Base-by-base conservation (phyloP, 1,140 invertebrate genomes). In the Teleopsis dalmanni region DNA sequence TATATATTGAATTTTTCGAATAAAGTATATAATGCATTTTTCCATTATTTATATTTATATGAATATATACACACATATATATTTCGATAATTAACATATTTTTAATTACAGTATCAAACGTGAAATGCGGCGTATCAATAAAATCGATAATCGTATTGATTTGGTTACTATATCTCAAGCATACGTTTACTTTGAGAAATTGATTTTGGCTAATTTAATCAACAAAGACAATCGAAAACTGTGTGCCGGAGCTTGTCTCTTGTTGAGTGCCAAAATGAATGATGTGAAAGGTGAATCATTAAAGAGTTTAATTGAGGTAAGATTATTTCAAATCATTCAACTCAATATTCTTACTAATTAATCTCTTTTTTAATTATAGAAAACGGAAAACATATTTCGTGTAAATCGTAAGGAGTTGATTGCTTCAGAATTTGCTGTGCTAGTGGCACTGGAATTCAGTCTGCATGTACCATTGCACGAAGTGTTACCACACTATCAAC, bases 131-230 rank as follows among this genome's bases (percentile, higher is more conserved):
- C 89, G 91, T 75, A 95, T 97, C 51, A 89, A 88, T 3, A 90
- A 90, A 72, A 76, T 83, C 49, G 91, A 95, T 68, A 84, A 82
- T 60, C 84, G 83, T 53, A 73, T 79, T 26, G 94, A 98, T 74
- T 74, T 95, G 33, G 74, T 96, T 50, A 94, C 90, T 9, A 89
- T 97, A 16, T 93, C 94, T 26, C 91, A 95, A 74, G 87, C 93
- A 0, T 97, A 97, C 71, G 94, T 98, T 22, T 97, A 95, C 72
- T 98, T 96, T 76, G 95, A 98, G 72, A 95, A 95, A 65, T 76
- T 98, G 6, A 94, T 97, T 62, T 74, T 98, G 31, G 84, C 85
- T 50, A 91, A 89, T 67, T 73, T 95, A 29, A 91, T 98, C 13
- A 95, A 92, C 57, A 98, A 98, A 73, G 84, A 88, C 65, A 98